phyloP scores from a whole-genome alignment of 2,113 vertebrate species.

The Coturnix japonica region DNA sequence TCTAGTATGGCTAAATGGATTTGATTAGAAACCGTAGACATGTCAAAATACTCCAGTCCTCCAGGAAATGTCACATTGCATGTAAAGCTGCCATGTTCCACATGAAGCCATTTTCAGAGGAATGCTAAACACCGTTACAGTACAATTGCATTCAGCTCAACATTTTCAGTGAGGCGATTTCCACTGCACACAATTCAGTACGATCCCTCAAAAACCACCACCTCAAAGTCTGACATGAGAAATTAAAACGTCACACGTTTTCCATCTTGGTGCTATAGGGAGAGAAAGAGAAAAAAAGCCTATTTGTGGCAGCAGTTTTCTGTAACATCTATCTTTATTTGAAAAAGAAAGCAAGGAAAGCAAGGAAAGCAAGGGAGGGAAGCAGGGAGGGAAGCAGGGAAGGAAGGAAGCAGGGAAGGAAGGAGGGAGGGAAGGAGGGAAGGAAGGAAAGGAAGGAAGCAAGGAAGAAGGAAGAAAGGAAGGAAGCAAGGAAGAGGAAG shows the following conservation, averaged over 20 bases:
- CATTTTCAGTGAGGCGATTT: not conserved
- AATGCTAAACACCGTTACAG: not conserved
- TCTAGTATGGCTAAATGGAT: not conserved
- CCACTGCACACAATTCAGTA: not conserved
- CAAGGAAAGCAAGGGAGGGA: not conserved
- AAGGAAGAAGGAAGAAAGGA: too few relatives aligned
- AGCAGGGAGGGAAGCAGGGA: too few relatives aligned
- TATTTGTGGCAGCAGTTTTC: constrained; percentile 28
- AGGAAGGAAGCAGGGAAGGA: too few relatives aligned
- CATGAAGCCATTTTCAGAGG: not conserved
- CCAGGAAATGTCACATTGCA: not conserved
- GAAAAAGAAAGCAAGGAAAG: too few relatives aligned
- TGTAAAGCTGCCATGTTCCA: not conserved
- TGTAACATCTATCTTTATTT: not conserved
- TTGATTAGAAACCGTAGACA: not conserved
- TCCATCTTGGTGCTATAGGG: not conserved
- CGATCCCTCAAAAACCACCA: not conserved
- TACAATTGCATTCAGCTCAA: not conserved
- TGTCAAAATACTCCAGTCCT: constrained; percentile 1
- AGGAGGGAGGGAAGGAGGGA: too few relatives aligned
- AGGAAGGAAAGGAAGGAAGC: too few relatives aligned
- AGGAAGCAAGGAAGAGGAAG: too few relatives aligned
- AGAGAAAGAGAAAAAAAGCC: not conserved
- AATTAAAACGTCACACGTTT: constrained; percentile 33
- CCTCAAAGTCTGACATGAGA: not conserved